A percentile compares a stretch with the other conserved stretches of the same genome.
Evolutionary conservation across 2,888 invertebrate genomes (phyloP).

Genomic region (Metellina segmentata): DNA sequence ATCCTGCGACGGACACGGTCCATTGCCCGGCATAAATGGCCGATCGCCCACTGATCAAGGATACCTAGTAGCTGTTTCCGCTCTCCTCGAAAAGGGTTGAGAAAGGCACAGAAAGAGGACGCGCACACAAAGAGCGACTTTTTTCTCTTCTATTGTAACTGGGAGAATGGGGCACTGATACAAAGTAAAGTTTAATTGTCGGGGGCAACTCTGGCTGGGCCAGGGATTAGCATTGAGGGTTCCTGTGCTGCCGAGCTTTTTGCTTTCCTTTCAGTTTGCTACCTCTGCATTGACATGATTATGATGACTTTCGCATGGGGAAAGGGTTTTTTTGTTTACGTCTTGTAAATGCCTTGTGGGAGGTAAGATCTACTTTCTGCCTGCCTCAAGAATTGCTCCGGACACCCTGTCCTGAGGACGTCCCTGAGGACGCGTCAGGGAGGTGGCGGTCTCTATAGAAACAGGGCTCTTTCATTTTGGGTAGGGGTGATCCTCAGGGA

Average conservation of each 20-base stretch:
- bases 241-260: neutral
- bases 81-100: conserved; percentile 35
- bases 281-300: too few relatives aligned
- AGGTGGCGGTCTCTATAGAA: too few relatives aligned
- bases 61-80: conserved; percentile 75
- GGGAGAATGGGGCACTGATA: conserved; percentile 16
- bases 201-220: neutral
- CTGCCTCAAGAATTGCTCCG: too few relatives aligned
- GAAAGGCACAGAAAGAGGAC: conserved; percentile 20
- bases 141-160: conserved; percentile 18
- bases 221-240: neutral
- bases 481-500: too few relatives aligned
- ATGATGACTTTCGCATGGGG: too few relatives aligned
- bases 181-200: conserved; percentile 63
- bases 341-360: too few relatives aligned
- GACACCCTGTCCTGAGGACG: too few relatives aligned
- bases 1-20: conserved; percentile 70
- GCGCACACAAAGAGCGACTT: conserved; percentile 15
- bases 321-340: too few relatives aligned
- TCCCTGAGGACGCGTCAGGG: too few relatives aligned
- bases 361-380: too few relatives aligned
- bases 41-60: conserved; percentile 65
- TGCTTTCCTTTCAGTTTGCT: too few relatives aligned
- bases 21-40: conserved; percentile 69
- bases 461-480: too few relatives aligned